phyloP scores from a whole-genome alignment of 30 jellyfish, hydroid and myxozoan genomes.

The Mastigias papua region DNA sequence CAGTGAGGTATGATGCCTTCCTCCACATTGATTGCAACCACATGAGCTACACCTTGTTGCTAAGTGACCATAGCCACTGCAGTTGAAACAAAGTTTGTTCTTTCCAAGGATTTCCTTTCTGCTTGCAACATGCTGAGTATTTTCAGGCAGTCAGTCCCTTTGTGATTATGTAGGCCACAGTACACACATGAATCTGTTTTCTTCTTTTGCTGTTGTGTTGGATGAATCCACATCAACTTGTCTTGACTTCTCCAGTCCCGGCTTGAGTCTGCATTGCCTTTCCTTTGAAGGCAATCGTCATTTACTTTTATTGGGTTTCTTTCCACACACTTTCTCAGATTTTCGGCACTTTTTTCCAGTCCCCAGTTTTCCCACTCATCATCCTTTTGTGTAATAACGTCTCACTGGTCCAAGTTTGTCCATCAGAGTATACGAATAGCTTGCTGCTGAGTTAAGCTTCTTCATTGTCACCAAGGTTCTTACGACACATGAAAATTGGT shows the following conservation, averaged over 20 bases:
- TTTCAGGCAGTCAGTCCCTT: not conserved
- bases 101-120: not conserved
- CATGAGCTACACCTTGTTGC: slow-evolving; percentile 57
- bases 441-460: slow-evolving; percentile 53
- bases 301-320: slow-evolving; percentile 41
- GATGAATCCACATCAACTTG: not conserved
- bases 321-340: slow-evolving; percentile 40
- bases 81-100: slow-evolving; percentile 71
- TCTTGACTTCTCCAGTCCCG: not conserved
- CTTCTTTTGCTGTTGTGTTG: slow-evolving; percentile 4
- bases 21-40: not conserved
- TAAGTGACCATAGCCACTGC: slow-evolving; percentile 67
- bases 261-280: no score
- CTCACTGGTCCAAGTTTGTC: slow-evolving; percentile 72
- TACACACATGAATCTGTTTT: not conserved
- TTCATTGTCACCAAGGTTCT: slow-evolving; percentile 59
- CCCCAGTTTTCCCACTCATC: slow-evolving; percentile 54
- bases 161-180: not conserved
- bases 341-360: slow-evolving; percentile 46
- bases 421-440: slow-evolving; percentile 42
- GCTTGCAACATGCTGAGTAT: not conserved
- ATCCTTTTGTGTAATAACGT: slow-evolving; percentile 31
- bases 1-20: not conserved
- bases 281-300: no score
- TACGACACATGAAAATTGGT: slow-evolving; percentile 49